A percentile compares a stretch with the other conserved stretches of the same genome.
Conservation (phyloP, 2,888 invertebrate species). For the Epirrhoe tristata region DNA sequence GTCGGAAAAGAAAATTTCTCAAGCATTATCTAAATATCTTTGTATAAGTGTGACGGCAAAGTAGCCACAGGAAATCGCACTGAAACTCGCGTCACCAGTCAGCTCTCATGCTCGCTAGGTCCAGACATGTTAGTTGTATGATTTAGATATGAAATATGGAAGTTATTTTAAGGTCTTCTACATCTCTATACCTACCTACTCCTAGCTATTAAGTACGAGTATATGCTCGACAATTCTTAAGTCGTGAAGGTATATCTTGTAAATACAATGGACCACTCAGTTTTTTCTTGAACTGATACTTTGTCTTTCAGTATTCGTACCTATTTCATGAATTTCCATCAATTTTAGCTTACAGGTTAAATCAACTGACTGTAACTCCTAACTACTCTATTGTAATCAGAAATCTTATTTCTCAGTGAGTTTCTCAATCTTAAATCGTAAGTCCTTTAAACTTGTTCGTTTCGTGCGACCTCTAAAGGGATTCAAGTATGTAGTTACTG, state of each 20-base stretch:
- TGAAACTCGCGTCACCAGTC: neutral
- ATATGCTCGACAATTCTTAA: no score
- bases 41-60: neutral
- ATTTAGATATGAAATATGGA: no score
- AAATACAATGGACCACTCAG: no score
- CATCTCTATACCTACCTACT: no score
- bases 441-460: conserved; percentile 37
- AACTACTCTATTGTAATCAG: conserved; percentile 16
- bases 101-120: no score
- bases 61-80: neutral
- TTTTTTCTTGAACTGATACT: no score
- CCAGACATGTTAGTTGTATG: no score
- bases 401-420: conserved; percentile 30
- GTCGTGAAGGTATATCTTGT: no score
- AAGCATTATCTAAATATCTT: conserved; percentile 7
- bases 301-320: no score
- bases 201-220: no score
- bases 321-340: no score
- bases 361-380: neutral
- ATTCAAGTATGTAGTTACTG: conserved; percentile 20
- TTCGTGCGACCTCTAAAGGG: conserved; percentile 34
- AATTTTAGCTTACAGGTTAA: neutral
- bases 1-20: conserved; percentile 24
- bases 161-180: no score
- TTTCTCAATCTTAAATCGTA: conserved; percentile 36